Evolutionary conservation across 1,140 invertebrate species (phyloP), one percentile per base, ranked within the genome.

Genomic region (Brachionus plicatilis): DNA sequence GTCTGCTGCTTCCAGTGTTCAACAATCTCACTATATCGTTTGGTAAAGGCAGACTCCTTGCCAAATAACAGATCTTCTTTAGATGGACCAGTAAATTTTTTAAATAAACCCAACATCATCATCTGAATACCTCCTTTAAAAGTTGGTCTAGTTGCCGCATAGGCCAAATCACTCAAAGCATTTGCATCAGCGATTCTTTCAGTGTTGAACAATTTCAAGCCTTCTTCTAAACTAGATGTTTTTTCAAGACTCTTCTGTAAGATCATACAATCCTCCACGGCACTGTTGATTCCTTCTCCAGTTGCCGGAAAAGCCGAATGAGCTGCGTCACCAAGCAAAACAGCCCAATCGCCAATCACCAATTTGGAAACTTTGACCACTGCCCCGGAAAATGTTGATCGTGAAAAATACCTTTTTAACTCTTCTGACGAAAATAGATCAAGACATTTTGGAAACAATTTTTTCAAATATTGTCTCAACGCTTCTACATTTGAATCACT

Each of bases 31-130:
- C 72, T 76, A 53, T 76, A 76, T 27, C 43, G 3, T 50, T 76
- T 47, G 2, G 72, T 76, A 11, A 50, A 9, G 3, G 5, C 11
- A 9, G 72, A 76, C 2, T 76, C 47, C 33, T 76, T 76, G 0
- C 72, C 72, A 50, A 76, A 76, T 27, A 76, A 17, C 20, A 50
- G 0, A n/a, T 76, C 72, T 50, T 76, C 72, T 76, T 76, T 76
- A 3, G 72, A 27, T 6, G 72, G 72, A 3, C 72, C 72, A 9
- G 27, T 50, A 53, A 50, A 53, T n/a, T 29, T 50, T 50, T 76
- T 76, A 27, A 76, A 76, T 12, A 76, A 27, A 24, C 72, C 72
- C 27, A 76, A 76, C 45, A 76, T 47, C 0, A 76, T 24, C 72
- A 76, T 76, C 50, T 76, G 72, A 6, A 76, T 4, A 50, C 24